These are phyloP conservation scores for Epinephelus malabaricus DNA, from an alignment of 2,797 vertebrate genomes.

Conservation along the genomic window DNA sequence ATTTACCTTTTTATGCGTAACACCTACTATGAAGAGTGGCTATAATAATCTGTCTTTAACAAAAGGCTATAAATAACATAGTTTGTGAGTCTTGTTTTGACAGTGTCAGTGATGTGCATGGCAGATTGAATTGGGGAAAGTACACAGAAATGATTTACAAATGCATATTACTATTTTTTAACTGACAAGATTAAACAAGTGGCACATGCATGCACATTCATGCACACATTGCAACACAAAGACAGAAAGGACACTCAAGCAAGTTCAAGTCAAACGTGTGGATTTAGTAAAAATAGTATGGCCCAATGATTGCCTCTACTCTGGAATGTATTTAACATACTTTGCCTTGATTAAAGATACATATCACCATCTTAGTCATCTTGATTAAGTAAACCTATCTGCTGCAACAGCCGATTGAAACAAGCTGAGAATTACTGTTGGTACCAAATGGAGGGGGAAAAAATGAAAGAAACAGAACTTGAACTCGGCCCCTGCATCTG, in stretches of 20 bases:
- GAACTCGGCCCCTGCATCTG: constrained; percentile 65
- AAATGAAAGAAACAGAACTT: constrained; percentile 47
- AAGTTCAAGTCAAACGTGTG: constrained; percentile 9
- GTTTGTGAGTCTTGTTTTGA: constrained; percentile 8
- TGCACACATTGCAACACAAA: not conserved
- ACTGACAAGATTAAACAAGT: not conserved
- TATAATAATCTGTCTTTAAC: not conserved
- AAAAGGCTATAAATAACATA: not conserved
- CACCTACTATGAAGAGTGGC: not conserved
- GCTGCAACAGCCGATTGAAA: constrained; percentile 49
- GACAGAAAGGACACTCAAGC: not conserved
- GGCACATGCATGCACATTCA: not conserved
- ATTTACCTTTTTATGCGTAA: constrained; percentile 26
- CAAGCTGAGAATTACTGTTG: constrained; percentile 40
- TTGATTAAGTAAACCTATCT: constrained; percentile 44
- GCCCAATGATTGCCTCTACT: constrained; percentile 21
- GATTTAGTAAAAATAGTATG: constrained; percentile 24
- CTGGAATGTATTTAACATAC: constrained; percentile 36
- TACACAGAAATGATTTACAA: not conserved
- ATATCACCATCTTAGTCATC: constrained; percentile 45
- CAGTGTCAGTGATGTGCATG: not conserved
- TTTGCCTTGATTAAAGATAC: constrained; percentile 68
- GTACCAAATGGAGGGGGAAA: constrained; percentile 40
- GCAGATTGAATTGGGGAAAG: not conserved
- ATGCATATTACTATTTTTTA: not conserved